A percentile compares a stretch with the other conserved stretches of the same genome.
These are phyloP conservation scores for Hyles euphorbiae DNA, from an alignment of 1,140 invertebrate species.

Conservation along the genomic window DNA sequence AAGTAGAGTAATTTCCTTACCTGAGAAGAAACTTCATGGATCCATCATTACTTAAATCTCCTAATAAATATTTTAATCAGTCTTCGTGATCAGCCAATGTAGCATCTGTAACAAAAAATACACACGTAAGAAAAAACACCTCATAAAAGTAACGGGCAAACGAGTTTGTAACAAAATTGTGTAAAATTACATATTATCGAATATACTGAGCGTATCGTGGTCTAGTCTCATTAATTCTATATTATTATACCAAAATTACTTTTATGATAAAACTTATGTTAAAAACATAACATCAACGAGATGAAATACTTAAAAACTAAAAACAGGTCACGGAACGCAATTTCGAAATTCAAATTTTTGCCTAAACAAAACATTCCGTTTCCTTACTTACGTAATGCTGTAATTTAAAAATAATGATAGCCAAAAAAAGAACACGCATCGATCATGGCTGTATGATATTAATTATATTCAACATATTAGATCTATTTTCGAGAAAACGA, in stretches of 20 bases:
- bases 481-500: conserved; percentile 71
- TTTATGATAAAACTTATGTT: conserved; percentile 34
- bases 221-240: conserved; percentile 41
- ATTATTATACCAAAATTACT: conserved; percentile 47
- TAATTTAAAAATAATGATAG: conserved; percentile 68
- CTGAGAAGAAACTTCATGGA: conserved; percentile 40
- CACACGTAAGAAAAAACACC: conserved; percentile 13
- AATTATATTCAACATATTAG: conserved; percentile 70
- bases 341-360: conserved; percentile 47
- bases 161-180: conserved; percentile 24
- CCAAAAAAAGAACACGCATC: conserved; percentile 66
- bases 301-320: background rate
- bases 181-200: conserved; percentile 27
- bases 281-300: conserved; percentile 14
- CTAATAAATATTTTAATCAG: conserved; percentile 55
- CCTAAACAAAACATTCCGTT: conserved; percentile 49
- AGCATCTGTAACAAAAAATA: conserved; percentile 54
- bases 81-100: conserved; percentile 53
- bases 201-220: conserved; percentile 30
- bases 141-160: conserved; percentile 18
- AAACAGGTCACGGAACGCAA: background rate
- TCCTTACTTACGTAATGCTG: conserved; percentile 63
- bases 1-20: conserved; percentile 16
- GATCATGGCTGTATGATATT: conserved; percentile 63
- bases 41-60: conserved; percentile 48